Conservation (phyloP, 2,113 vertebrate species). For the Cromileptes altivelis region DNA sequence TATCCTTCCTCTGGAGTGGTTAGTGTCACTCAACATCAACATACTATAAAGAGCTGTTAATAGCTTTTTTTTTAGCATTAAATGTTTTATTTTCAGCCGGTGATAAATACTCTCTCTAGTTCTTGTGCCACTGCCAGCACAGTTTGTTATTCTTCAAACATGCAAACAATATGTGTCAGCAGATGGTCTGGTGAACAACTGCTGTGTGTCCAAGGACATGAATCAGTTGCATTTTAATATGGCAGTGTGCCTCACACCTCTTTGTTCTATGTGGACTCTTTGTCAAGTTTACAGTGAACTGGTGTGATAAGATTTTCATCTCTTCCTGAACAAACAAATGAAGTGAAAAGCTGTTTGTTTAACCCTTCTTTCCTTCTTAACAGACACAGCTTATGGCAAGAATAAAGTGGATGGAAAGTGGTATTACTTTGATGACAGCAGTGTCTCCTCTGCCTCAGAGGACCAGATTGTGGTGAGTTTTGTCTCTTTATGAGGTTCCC, state of each 20-base stretch:
- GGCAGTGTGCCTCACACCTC: neutral
- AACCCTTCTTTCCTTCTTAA: constrained; percentile 37
- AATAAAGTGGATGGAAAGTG: constrained; percentile 93
- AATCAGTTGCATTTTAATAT: constrained; percentile 6
- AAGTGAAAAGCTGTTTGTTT: neutral
- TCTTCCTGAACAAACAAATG: neutral
- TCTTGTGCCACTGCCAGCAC: neutral
- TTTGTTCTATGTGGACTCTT: constrained; percentile 17
- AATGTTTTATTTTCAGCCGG: neutral
- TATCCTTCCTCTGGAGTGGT: neutral
- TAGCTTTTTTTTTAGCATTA: neutral
- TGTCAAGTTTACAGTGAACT: neutral
- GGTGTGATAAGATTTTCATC: neutral
- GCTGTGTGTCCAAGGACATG: constrained; percentile 1
- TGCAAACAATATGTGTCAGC: neutral
- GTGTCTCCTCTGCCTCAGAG: constrained; percentile 92
- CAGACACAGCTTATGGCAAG: constrained; percentile 96
- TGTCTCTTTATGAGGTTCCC: neutral
- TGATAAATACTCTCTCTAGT: neutral
- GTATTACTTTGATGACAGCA: constrained; percentile 98
- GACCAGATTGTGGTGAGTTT: constrained; percentile 97
- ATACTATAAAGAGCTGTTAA: neutral
- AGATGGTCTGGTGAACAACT: neutral
- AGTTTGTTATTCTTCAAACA: neutral
- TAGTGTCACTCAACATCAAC: neutral